Percentiles rank a stretch among this genome's conserved stretches.
Evolutionary conservation across 2,797 vertebrate genomes (phyloP).

Genomic region (Etheostoma perlongum): DNA sequence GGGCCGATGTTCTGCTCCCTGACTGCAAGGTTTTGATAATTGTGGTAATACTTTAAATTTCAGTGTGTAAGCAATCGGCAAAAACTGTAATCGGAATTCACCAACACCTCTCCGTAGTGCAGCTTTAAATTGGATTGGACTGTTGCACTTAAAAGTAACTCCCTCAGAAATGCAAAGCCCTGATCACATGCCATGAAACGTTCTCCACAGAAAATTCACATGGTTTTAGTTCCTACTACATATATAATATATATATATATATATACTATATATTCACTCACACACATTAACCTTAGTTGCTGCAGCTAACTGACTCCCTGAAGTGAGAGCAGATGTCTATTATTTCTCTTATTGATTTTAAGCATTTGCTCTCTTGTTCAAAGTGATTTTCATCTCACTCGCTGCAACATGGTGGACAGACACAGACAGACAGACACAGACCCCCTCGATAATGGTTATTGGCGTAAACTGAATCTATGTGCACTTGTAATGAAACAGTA

Average conservation of each 20-base stretch:
- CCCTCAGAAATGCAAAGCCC: background rate
- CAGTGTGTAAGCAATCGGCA: no score
- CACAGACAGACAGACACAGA: background rate
- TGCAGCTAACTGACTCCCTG: constrained; percentile 39
- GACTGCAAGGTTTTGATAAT: no score
- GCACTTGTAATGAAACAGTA: constrained; percentile 6
- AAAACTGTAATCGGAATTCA: background rate
- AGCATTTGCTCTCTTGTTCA: constrained; percentile 21
- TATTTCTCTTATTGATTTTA: constrained; percentile 44
- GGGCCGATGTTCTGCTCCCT: no score
- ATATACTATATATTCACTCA: no score
- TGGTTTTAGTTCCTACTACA: constrained; percentile 6
- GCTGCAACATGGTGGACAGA: background rate
- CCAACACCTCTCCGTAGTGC: background rate
- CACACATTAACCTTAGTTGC: background rate
- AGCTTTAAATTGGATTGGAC: background rate
- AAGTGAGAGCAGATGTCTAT: constrained; percentile 31
- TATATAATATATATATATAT: no score
- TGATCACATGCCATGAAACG: background rate
- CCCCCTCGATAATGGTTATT: background rate
- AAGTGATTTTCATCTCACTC: constrained; percentile 21
- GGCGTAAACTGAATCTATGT: constrained; percentile 12
- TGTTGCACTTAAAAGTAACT: background rate
- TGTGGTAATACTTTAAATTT: no score
- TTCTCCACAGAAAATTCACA: background rate